A percentile compares a stretch with the other conserved stretches of the same genome.
phyloP scores from a whole-genome alignment of 1,140 invertebrate species.

The Drosophila baimaii region DNA sequence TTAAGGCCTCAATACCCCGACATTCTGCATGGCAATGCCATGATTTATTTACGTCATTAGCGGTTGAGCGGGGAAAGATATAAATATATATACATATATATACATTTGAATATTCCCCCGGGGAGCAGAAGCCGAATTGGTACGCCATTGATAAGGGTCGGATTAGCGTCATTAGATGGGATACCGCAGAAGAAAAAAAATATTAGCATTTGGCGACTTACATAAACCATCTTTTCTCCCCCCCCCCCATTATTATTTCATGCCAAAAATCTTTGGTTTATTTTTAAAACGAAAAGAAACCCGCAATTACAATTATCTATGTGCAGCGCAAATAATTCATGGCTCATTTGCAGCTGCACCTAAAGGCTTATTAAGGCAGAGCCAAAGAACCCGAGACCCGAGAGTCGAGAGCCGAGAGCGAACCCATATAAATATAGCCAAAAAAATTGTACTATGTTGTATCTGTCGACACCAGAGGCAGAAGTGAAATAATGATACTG shows the following conservation, averaged over 20 bases:
- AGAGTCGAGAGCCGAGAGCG: constrained; percentile 4
- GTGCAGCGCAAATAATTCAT: constrained; percentile 69
- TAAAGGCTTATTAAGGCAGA: constrained; percentile 74
- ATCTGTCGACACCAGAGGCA: constrained; percentile 45
- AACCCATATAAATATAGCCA: constrained; percentile 31
- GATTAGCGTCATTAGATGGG: constrained; percentile 19
- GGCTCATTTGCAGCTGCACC: constrained; percentile 77
- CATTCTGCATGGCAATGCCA: constrained; percentile 13
- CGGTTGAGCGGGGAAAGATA: constrained; percentile 9
- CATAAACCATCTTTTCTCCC: constrained; percentile 25
- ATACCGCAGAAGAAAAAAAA: constrained; percentile 1
- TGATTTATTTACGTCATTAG: constrained; percentile 44
- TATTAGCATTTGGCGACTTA: constrained; percentile 9
- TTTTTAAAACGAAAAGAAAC: constrained; percentile 50
- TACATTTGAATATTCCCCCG: constrained; percentile 17
- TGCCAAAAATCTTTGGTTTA: constrained; percentile 46
- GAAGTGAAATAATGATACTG: constrained; percentile 72
- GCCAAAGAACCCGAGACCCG: constrained; percentile 20
- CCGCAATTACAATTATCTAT: constrained; percentile 63
- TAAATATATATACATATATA: no score
- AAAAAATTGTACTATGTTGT: constrained; percentile 24
- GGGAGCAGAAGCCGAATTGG: background rate
- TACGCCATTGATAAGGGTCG: constrained; percentile 40
- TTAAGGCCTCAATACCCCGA: constrained; percentile 4
- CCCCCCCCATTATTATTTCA: background rate